Evolutionary conservation across 2,888 invertebrate species (phyloP).

Genomic region (Drosophila anomelani): DNA sequence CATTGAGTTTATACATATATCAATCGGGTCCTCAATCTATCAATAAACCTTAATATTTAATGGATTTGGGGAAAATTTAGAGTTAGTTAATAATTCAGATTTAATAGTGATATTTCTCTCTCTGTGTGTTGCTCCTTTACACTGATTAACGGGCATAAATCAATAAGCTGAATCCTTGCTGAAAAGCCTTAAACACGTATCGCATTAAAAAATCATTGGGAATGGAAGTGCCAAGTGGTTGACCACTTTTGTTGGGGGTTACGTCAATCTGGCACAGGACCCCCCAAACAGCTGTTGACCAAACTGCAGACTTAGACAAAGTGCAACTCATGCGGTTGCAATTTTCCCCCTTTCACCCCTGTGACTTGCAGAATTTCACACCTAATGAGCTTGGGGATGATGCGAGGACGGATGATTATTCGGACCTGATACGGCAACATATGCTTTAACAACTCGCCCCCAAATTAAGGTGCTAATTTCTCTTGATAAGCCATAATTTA

Average conservation of each 20-base stretch:
- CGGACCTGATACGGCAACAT: slow-evolving; percentile 39
- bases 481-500: slow-evolving; percentile 74
- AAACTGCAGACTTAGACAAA: slow-evolving; percentile 59
- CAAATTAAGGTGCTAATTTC: slow-evolving; percentile 44
- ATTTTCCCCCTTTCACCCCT: background rate
- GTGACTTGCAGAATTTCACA: slow-evolving; percentile 27
- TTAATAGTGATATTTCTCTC: background rate
- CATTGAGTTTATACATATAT: background rate
- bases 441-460: slow-evolving; percentile 34
- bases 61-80: too few species aligned
- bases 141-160: slow-evolving; percentile 48
- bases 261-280: background rate
- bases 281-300: slow-evolving; percentile 30
- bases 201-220: slow-evolving; percentile 25
- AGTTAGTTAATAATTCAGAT: too few species aligned
- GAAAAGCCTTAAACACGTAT: slow-evolving; percentile 18
- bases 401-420: slow-evolving; percentile 16
- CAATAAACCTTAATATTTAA: too few species aligned
- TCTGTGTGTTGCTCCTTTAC: background rate
- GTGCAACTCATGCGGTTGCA: slow-evolving; percentile 73
- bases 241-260: slow-evolving; percentile 39
- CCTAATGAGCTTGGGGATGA: slow-evolving; percentile 25
- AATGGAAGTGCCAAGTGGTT: slow-evolving; percentile 32
- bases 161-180: slow-evolving; percentile 15
- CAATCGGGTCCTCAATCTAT: background rate